A percentile compares a stretch with the other conserved stretches of the same genome.
phyloP scores from a whole-genome alignment of 2,797 vertebrate species.

The Acropternis orthonyx region DNA sequence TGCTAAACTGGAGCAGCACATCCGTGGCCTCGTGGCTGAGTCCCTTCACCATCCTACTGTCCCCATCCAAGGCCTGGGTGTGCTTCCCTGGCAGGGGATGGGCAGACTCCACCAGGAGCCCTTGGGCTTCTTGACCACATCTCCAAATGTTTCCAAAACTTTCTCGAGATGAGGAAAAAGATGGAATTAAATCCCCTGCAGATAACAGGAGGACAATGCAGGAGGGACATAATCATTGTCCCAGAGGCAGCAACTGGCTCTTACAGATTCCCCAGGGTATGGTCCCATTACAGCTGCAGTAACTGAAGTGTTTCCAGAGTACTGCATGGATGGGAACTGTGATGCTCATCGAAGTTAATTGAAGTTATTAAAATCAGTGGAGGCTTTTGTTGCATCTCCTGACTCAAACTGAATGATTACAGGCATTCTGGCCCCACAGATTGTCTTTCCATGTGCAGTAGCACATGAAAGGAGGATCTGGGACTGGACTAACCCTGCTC shows the following conservation, averaged over 20 bases:
- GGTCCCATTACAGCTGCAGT: background rate
- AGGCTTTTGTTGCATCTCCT: background rate
- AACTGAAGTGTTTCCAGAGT: background rate
- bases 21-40: rapidly evolving
- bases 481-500: background rate
- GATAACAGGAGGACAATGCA: background rate
- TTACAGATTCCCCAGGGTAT: background rate
- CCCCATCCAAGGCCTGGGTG: background rate
- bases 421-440: background rate
- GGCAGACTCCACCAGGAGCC: background rate
- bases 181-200: background rate
- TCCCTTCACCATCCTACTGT: background rate
- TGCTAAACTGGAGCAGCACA: background rate
- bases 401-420: background rate
- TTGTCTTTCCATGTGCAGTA: background rate
- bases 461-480: background rate
- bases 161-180: background rate
- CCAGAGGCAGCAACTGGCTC: background rate
- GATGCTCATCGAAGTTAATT: background rate
- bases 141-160: background rate
- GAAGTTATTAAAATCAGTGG: background rate
- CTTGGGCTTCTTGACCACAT: background rate
- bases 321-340: background rate
- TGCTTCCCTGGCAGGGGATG: background rate
- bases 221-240: background rate